Evolutionary conservation across 1,140 invertebrate genomes (phyloP).

Genomic region (Drosophila arawakana): DNA sequence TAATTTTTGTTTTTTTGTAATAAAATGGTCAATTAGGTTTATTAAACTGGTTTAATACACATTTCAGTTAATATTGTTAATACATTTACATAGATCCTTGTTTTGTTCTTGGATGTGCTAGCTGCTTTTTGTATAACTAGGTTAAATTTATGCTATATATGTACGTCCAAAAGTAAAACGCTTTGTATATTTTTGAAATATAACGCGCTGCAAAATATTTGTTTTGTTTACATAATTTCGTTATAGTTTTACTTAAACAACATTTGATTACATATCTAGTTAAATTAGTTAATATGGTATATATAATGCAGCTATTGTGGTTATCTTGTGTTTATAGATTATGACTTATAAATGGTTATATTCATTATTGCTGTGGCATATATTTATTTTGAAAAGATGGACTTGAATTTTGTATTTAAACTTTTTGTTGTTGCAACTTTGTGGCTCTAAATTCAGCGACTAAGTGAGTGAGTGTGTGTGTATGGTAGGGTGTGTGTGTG

Average conservation of each 20-base stretch:
- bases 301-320: constrained; percentile 59
- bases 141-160: constrained; percentile 68
- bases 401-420: constrained; percentile 22
- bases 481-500: constrained; percentile 26
- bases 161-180: constrained; percentile 63
- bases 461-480: constrained; percentile 14
- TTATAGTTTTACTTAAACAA: constrained; percentile 49
- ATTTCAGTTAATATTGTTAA: constrained; percentile 60
- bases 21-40: constrained; percentile 28
- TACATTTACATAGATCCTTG: constrained; percentile 45
- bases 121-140: constrained; percentile 50
- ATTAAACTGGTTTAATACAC: constrained; percentile 56
- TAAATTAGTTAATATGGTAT: constrained; percentile 51
- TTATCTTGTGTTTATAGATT: constrained; percentile 40
- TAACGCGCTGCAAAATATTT: constrained; percentile 34
- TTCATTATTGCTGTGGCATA: constrained; percentile 7
- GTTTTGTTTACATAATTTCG: constrained; percentile 6
- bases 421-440: background rate
- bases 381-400: constrained; percentile 14
- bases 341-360: constrained; percentile 34
- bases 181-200: constrained; percentile 65
- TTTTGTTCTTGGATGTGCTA: constrained; percentile 40
- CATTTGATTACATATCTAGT: constrained; percentile 49
- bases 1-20: background rate
- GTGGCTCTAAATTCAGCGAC: constrained; percentile 25